Base-by-base conservation (phyloP, 2,888 invertebrate species). In the Noctuana brunneofusca region DNA sequence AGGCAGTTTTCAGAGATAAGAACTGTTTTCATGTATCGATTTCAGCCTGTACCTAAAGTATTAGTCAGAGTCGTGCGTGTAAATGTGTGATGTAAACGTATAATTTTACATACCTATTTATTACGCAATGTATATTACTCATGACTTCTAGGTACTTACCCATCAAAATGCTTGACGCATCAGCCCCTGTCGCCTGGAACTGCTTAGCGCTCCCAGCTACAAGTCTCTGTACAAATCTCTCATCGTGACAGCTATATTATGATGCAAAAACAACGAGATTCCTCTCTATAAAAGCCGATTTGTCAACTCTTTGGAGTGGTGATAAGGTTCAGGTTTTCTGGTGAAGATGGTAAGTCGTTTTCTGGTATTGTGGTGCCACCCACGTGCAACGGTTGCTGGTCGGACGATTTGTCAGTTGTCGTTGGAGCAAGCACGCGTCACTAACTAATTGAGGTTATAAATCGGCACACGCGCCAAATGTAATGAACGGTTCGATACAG, bases 401-500 rank as follows among this genome's bases (percentile, higher is more conserved):
- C 78, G 75, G 70, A 71, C 86, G 79, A 87, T 87, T 88, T 86
- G 86, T 87, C 84, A 84, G 76, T 80, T 83, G 87, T 86, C 86
- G 81, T 79, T 78, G 82, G 77, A 73, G 67, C 58, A 67, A 74
- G 80, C 82, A 82, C 83, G 81, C 83, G 81, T 76, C 76, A 75
- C 80, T 83, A 84, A 87, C 87, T 88, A 89, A 88, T 89, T 86
- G 87, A 81, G 75, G 80, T 87, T 85, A 89, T 89, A 87, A 88
- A 89, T 89, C 83, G 86, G 83, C 81, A 77, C 78, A 79, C 77
- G 76, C 73, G 72, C 78, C 72, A 71, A 72, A 74, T 76, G 80
- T 78, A 80, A 80, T 83, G 80, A 84, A 80, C 79, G 75, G 69
- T 71, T 75, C 69, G 76, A 71, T 75, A 78, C 79, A 65, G 64